Percentiles rank a stretch among this genome's conserved stretches.
Evolutionary conservation across 2,113 vertebrate genomes (phyloP).

Genomic region (Rhizomys pruinosus): DNA sequence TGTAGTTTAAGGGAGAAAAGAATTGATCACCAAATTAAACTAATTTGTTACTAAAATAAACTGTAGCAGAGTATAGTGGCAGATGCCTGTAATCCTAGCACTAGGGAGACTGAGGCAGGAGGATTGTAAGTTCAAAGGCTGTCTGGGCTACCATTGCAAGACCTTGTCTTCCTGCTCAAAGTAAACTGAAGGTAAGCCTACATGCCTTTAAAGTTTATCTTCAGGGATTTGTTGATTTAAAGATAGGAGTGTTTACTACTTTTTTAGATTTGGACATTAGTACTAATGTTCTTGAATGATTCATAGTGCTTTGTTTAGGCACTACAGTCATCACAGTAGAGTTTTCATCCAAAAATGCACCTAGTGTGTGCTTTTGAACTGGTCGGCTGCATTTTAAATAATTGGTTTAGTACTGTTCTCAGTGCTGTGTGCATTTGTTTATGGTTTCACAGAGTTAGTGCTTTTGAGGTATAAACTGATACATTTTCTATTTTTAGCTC

Average conservation of each 20-base stretch:
- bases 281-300: constrained; percentile 36
- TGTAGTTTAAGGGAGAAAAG: neutral
- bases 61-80: neutral
- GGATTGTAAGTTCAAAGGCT: neutral
- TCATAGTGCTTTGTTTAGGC: constrained; percentile 27
- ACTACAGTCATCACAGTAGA: constrained; percentile 6
- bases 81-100: neutral
- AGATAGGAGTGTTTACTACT: constrained; percentile 3
- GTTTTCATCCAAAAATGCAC: constrained; percentile 46
- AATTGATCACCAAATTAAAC: neutral
- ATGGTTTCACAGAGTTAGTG: constrained; percentile 42
- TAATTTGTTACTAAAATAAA: constrained; percentile 31
- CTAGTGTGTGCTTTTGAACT: constrained; percentile 22
- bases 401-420: constrained; percentile 31
- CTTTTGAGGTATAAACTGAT: constrained; percentile 65
- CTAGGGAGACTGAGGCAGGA: neutral
- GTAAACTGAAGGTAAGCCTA: constrained; percentile 18
- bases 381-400: constrained; percentile 42
- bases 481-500: constrained; percentile 57
- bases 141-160: neutral
- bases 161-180: neutral
- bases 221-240: constrained; percentile 24
- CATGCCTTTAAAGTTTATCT: constrained; percentile 33
- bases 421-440: constrained; percentile 49
- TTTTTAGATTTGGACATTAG: constrained; percentile 47